Evolutionary conservation across 1,140 invertebrate species (phyloP), one percentile per base, ranked within the genome.

Genomic region (Dendroctonus ponderosae): DNA sequence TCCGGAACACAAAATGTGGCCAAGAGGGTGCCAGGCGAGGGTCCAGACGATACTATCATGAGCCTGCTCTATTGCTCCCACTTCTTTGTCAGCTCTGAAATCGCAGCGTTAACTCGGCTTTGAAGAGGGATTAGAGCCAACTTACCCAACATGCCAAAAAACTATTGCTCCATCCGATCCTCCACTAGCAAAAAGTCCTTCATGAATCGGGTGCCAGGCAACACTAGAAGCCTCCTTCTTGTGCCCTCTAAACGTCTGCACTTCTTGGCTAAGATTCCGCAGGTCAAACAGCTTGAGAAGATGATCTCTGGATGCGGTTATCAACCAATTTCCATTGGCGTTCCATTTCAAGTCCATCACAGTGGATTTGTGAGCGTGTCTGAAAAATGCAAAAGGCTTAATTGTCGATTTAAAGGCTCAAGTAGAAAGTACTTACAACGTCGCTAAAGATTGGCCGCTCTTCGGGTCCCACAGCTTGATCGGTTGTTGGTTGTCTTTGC

Each of bases 341-440:
- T 99, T 99, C 97, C 97, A 99, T 79, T 96, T 94, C 5, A 99
- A 85, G 79, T 99, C 96, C 94, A 98, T 99, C 0, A 99, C 97
- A 5, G 98, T 99, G 53, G 92, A 96, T 80, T 99, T 99, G 81
- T 99, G 98, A 12, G 96, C 97, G 82, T 99, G 97, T 51, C 92
- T 94, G 72, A n/a, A 12, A 26, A 46, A 14, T 5, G 46, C n/a
- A n/a, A 56, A 7, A 40, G 26, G 26, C 7, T 9, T 26, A n/a
- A 40, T n/a, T 6, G 6, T 9, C 37, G 11, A 11, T 39, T 40
- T 9, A 40, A n/a, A 56, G 39, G n/a, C n/a, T 40, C 4, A 11
- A n/a, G 15, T 5, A 11, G 50, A 14, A 52, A 46, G 43, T 40
- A 83, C 82, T 83, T 80, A 87, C 77, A 93, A 78, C 9, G 91